Base-by-base conservation (phyloP, 1,140 invertebrate species). In the Drosophila guanche region DNA sequence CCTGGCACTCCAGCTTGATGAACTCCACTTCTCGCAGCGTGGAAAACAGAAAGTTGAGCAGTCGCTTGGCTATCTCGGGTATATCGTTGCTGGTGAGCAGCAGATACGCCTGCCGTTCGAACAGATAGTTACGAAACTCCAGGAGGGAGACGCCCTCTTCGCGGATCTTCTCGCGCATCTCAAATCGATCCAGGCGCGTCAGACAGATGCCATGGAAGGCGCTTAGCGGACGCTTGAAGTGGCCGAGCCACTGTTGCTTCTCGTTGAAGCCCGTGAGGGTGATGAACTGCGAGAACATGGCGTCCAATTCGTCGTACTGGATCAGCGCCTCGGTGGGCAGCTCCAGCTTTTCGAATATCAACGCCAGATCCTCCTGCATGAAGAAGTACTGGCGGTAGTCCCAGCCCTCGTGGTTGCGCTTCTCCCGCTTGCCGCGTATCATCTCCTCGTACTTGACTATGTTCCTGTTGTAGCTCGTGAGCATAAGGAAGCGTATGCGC, bases 231-330 rank as follows among this genome's bases (percentile, higher is more conserved):
- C 92, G 93, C 90, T 95, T 95, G 85, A 98, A 97, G 25, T 94
- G 94, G 48, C 92, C 93, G 63, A 98, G 91, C 97, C 97, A 98
- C 58, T 94, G 94, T 62, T 96, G 95, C 89, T 94, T 94, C 74
- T 96, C 96, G 86, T 96, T 96, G 69, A 96, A 93, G 90, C 96
- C 95, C 46, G 97, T 97, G 93, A 98, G 98, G 59, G 98, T 94
- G 41, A 99, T 95, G 93, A 98, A 99, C 92, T 99, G 98, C 8
- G 98, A 98, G 92, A 99, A 99, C 51, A 99, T 93, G 55, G 98
- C 98, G 93, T 99, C 98, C 76, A 99, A 92, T 93, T 99, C 98
- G 93, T 99, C 98, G 92, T 99, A 99, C 88, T 99, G 98, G 48
- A 99, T 96, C 62, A 99, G 92, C 23, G 98, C 97, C 93, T 99